phyloP scores from a whole-genome alignment of 2,113 vertebrate species.

The Alethe castanea region DNA sequence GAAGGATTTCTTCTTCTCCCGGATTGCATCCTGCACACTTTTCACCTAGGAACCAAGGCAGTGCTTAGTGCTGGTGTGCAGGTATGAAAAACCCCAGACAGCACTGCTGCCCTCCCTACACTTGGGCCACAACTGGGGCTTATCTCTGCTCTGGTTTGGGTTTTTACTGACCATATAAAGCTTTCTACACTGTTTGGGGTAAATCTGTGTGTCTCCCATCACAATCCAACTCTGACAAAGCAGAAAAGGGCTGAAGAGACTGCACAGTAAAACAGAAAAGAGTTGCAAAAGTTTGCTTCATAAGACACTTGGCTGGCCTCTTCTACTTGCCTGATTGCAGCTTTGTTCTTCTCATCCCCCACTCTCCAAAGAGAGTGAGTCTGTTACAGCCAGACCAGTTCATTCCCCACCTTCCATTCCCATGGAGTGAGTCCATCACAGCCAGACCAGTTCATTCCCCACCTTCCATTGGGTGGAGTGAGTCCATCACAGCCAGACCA shows the following conservation, averaged over 20 bases:
- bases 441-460: too few relatives aligned
- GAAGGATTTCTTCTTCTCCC: constrained; percentile 90
- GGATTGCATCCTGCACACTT: constrained; percentile 93
- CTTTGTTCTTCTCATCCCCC: background rate
- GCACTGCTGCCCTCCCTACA: background rate
- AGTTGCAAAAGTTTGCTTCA: background rate
- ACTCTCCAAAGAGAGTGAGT: background rate
- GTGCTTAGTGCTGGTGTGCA: background rate
- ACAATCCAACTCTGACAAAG: background rate
- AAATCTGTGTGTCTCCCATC: background rate
- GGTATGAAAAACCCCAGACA: background rate
- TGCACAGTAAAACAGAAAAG: background rate
- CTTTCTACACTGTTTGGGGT: background rate
- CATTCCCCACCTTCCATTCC: background rate
- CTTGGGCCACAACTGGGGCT: background rate
- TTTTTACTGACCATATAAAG: background rate
- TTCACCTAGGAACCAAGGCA: constrained; percentile 82
- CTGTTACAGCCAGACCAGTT: background rate
- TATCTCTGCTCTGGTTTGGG: background rate
- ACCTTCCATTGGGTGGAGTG: too few relatives aligned
- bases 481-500: background rate
- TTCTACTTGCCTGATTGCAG: background rate
- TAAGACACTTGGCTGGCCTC: background rate
- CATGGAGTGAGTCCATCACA: too few relatives aligned
- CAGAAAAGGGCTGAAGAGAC: background rate